Percentiles rank a stretch among this genome's conserved stretches.
Conservation (phyloP, 1,140 invertebrate genomes). For the Trichonephila clavipes region DNA sequence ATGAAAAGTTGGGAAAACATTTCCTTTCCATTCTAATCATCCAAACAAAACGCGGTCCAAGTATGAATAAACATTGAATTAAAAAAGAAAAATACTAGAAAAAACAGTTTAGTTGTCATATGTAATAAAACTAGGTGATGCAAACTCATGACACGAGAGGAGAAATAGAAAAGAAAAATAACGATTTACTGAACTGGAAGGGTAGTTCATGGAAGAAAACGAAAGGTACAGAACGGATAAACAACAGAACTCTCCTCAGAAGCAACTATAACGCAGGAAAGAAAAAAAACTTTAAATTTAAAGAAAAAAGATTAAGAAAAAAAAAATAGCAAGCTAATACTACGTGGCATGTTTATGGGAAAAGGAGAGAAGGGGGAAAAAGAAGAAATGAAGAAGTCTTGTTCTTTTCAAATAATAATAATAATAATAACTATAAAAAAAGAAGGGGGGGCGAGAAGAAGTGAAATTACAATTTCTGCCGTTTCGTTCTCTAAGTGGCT, state of each 20-base stretch:
- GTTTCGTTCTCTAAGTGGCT: slow-evolving; percentile 37
- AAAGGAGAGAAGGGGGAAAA: neutral
- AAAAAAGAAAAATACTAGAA: neutral
- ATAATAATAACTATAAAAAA: neutral
- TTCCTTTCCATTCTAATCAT: neutral
- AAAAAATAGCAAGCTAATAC: slow-evolving; percentile 11
- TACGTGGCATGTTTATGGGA: slow-evolving; percentile 38
- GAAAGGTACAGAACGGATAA: neutral
- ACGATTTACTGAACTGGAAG: neutral
- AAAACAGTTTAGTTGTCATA: slow-evolving; percentile 16
- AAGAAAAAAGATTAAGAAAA: neutral
- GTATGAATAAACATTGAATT: neutral
- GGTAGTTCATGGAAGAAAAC: neutral
- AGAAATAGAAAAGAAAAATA: neutral
- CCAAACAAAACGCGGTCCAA: neutral
- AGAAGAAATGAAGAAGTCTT: neutral
- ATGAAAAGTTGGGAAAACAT: neutral
- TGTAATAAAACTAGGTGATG: neutral
- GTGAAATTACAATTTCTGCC: slow-evolving; percentile 35
- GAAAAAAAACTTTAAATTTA: neutral
- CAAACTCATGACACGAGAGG: neutral
- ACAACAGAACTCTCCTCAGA: neutral
- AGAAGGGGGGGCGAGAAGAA: neutral
- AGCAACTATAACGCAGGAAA: neutral
- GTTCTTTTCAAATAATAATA: neutral